Evolutionary conservation across 2,113 vertebrate species (phyloP).

Genomic region (Mustela nigripes): DNA sequence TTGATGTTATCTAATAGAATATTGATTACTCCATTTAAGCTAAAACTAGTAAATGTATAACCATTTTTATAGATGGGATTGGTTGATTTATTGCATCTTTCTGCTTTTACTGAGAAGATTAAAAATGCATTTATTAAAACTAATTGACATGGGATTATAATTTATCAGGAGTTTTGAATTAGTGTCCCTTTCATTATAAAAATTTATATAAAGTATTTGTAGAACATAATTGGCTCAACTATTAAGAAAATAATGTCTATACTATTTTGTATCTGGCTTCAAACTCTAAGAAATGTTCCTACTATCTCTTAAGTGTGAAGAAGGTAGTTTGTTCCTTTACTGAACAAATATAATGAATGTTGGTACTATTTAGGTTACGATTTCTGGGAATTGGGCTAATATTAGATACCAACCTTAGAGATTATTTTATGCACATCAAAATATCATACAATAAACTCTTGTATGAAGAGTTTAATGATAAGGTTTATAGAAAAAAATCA

Average conservation of each 20-base stretch:
- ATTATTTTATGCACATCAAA: background rate
- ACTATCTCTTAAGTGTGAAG: background rate
- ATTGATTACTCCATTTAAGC: background rate
- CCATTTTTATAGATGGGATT: background rate
- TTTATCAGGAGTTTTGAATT: background rate
- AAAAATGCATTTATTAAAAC: background rate
- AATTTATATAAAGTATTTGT: background rate
- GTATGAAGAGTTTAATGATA: background rate
- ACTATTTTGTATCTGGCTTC: background rate
- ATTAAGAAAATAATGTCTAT: background rate
- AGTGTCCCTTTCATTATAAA: background rate
- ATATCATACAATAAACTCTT: conserved; percentile 5
- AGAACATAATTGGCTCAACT: background rate
- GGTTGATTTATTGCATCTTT: background rate
- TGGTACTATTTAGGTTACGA: background rate
- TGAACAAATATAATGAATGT: background rate
- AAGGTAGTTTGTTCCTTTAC: background rate
- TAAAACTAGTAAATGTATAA: background rate
- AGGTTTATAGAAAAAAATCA: background rate
- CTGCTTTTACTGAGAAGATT: background rate
- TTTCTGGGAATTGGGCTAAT: conserved; percentile 12
- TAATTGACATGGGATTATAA: background rate
- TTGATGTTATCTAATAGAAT: background rate
- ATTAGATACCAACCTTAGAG: background rate
- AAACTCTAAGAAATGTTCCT: background rate